Evolutionary conservation across 2,888 invertebrate species (phyloP).

Genomic region (Schizotus pectinicornis): DNA sequence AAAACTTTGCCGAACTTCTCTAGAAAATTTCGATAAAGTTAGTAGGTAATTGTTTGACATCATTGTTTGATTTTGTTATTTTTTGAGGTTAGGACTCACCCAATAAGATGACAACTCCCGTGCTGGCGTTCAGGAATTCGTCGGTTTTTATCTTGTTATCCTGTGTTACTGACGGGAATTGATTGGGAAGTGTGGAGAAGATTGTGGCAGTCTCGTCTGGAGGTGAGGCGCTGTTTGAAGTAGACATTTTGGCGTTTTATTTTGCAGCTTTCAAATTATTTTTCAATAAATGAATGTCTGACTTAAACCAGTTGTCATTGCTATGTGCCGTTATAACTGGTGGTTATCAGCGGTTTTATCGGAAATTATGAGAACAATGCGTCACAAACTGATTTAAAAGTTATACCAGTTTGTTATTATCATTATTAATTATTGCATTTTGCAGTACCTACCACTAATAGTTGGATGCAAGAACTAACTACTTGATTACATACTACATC

Average conservation of each 20-base stretch:
- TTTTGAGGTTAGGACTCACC: conserved; percentile 33
- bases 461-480: too few species aligned
- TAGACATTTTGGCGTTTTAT: conserved; percentile 17
- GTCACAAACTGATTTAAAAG: too few species aligned
- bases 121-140: conserved; percentile 44
- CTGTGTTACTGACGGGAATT: conserved; percentile 7
- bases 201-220: conserved; percentile 12
- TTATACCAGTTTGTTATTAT: too few species aligned
- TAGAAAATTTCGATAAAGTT: not conserved
- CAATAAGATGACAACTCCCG: conserved; percentile 38
- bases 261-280: too few species aligned
- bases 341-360: too few species aligned
- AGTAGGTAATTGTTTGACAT: not conserved
- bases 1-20: conserved; percentile 71
- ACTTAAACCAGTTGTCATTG: too few species aligned
- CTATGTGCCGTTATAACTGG: too few species aligned
- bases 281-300: too few species aligned
- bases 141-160: conserved; percentile 39
- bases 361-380: too few species aligned
- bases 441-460: too few species aligned
- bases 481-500: too few species aligned
- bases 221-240: conserved; percentile 11
- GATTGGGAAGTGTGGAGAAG: conserved; percentile 12
- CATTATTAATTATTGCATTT: too few species aligned
- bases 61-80: not conserved